These are phyloP conservation scores for Drosophila austrosaltans DNA, from an alignment of 2,888 invertebrate species.

Conservation along the genomic window DNA sequence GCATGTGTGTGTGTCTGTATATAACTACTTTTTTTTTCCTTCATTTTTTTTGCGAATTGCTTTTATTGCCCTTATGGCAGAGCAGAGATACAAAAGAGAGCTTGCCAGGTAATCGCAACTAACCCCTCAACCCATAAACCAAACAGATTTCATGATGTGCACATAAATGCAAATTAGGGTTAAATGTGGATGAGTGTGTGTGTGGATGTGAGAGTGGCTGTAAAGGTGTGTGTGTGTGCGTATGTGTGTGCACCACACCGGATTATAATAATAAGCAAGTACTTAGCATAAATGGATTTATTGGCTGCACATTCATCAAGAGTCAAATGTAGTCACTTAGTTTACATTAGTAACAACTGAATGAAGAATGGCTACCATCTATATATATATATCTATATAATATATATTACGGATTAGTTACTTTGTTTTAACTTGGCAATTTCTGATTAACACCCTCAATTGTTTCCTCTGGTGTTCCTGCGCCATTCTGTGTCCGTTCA, in stretches of 20 bases:
- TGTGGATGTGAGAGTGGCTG: constrained; percentile 16
- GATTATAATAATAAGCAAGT: constrained; percentile 78
- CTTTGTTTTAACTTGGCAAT: background rate
- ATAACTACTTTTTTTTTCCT: constrained; percentile 31
- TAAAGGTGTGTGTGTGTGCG: constrained; percentile 19
- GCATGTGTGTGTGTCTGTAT: constrained; percentile 33
- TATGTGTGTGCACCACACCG: constrained; percentile 41
- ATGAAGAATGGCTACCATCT: background rate
- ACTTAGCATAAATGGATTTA: constrained; percentile 74
- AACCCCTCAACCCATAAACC: constrained; percentile 43
- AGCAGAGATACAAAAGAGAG: constrained; percentile 62
- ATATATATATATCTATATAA: background rate
- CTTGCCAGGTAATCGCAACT: constrained; percentile 67
- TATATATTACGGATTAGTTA: background rate
- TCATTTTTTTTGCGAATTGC: constrained; percentile 64
- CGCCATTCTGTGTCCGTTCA: background rate
- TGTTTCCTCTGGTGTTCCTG: background rate
- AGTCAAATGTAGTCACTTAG: constrained; percentile 68
- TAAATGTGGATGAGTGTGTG: constrained; percentile 61
- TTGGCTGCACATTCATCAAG: constrained; percentile 74
- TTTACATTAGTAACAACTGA: constrained; percentile 49
- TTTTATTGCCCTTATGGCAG: constrained; percentile 66
- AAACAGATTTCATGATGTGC: constrained; percentile 56
- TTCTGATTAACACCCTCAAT: background rate
- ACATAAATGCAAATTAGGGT: constrained; percentile 79